phyloP scores from a whole-genome alignment of 1,140 invertebrate species.

The Trichonephila clavata region DNA sequence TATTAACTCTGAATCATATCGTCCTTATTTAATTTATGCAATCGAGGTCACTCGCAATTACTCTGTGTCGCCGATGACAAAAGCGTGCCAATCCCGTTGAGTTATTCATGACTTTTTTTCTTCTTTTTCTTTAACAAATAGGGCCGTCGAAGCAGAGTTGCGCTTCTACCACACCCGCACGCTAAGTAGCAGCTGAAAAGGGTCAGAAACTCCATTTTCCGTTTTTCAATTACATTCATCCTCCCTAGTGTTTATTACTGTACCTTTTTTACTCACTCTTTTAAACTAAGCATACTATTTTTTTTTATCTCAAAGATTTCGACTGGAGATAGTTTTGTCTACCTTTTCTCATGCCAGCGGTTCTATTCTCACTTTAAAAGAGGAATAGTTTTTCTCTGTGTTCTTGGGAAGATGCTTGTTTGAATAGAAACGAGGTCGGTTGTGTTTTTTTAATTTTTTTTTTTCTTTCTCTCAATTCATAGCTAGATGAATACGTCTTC shows the following conservation, averaged over 20 bases:
- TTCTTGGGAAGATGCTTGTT: not conserved
- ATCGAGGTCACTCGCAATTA: constrained; percentile 12
- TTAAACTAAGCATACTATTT: not conserved
- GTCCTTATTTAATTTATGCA: constrained; percentile 1
- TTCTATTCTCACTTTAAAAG: not conserved
- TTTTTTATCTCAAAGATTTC: not conserved
- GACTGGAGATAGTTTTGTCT: constrained; percentile 29
- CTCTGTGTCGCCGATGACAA: constrained; percentile 27
- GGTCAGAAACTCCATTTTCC: constrained; percentile 47
- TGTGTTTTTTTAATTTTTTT: not conserved
- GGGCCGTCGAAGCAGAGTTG: not conserved
- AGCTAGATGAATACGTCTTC: not conserved
- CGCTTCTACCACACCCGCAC: constrained; percentile 41
- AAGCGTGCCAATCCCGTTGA: not conserved
- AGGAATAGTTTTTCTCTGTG: not conserved
- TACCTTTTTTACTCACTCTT: not conserved
- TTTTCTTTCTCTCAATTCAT: no score
- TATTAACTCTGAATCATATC: not conserved
- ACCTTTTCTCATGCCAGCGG: not conserved
- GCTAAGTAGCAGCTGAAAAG: constrained; percentile 55
- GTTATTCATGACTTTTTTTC: constrained; percentile 24
- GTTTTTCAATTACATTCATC: constrained; percentile 25
- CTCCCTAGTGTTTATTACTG: not conserved
- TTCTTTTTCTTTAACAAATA: constrained; percentile 21
- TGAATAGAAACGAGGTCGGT: constrained; percentile 27